Evolutionary conservation across 2,888 invertebrate genomes (phyloP).

Genomic region (Incurvaria masculella): DNA sequence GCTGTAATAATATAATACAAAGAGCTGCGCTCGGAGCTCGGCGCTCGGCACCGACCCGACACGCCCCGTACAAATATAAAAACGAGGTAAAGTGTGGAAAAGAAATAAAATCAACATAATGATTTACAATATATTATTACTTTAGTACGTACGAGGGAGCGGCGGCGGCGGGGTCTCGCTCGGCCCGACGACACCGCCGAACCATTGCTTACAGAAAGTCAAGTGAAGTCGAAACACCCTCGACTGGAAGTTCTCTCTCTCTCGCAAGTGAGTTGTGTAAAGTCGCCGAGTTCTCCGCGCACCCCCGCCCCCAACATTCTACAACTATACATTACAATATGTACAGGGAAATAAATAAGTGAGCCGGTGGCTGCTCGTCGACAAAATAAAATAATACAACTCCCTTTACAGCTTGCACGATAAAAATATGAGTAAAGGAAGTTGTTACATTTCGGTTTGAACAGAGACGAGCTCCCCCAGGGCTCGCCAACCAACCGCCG

Average conservation of each 20-base stretch:
- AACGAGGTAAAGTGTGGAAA: not conserved
- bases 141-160: not conserved
- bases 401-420: too few relatives aligned
- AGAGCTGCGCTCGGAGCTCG: slow-evolving; percentile 36
- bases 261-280: too few relatives aligned
- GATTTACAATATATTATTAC: not conserved
- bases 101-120: not conserved
- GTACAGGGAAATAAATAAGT: not conserved
- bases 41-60: not conserved
- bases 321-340: not conserved
- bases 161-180: not conserved
- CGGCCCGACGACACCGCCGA: too few relatives aligned
- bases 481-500: too few relatives aligned
- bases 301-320: not conserved
- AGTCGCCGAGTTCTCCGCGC: too few relatives aligned
- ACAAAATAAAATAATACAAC: too few relatives aligned
- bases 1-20: slow-evolving; percentile 54
- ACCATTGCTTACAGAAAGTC: too few relatives aligned
- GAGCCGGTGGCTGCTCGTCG: not conserved
- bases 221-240: too few relatives aligned
- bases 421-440: too few relatives aligned
- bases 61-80: not conserved
- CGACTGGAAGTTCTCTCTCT: too few relatives aligned
- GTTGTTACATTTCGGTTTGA: too few relatives aligned
- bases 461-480: too few relatives aligned